These are phyloP conservation scores for Thamnophis sirtalis DNA, from an alignment of 2,113 vertebrate genomes.

Conservation along the genomic window DNA sequence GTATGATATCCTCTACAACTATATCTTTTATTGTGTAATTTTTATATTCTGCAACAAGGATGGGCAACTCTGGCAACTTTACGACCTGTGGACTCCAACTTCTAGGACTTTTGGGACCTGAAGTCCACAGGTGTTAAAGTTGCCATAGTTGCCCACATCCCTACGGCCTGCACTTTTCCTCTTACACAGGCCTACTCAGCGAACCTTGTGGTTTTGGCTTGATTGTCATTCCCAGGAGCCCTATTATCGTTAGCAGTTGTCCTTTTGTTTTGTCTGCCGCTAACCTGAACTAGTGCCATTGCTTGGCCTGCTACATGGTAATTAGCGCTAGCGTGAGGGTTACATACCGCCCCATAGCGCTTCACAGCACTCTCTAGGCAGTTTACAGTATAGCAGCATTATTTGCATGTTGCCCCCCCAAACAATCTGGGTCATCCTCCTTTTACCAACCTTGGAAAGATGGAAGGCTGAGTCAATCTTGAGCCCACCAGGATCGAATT, in stretches of 20 bases:
- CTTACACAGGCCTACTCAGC: not conserved
- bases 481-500: not conserved
- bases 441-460: not conserved
- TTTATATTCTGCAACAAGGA: not conserved
- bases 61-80: not conserved
- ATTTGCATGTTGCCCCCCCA: too few species aligned
- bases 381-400: not conserved
- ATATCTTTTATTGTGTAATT: not conserved
- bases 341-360: not conserved
- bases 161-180: not conserved
- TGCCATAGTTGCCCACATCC: not conserved
- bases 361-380: not conserved
- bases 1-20: not conserved
- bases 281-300: not conserved
- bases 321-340: not conserved
- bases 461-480: not conserved
- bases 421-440: not conserved
- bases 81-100: not conserved
- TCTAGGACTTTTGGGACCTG: not conserved
- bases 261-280: not conserved
- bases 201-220: not conserved
- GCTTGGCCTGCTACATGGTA: not conserved
- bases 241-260: not conserved
- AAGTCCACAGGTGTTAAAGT: not conserved
- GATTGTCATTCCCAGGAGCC: not conserved